Percentiles rank a stretch among this genome's conserved stretches.
These are phyloP conservation scores for Hirtodrosophila trivittata DNA, from an alignment of 2,888 invertebrate genomes.

Conservation along the genomic window DNA sequence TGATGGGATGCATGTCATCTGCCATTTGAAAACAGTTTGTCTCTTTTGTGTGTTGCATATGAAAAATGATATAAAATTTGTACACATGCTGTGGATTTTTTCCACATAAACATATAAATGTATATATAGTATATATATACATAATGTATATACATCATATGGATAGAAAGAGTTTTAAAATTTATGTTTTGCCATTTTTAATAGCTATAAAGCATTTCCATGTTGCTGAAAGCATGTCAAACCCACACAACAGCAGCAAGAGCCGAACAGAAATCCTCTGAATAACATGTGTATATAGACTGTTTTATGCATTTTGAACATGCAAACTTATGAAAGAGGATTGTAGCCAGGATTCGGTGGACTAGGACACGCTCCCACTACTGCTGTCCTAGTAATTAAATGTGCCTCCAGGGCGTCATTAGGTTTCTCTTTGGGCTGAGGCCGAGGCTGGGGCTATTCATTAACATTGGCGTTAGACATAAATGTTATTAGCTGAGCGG, in stretches of 20 bases:
- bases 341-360: conserved; percentile 13
- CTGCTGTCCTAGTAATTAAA: conserved; percentile 46
- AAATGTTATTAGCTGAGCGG: conserved; percentile 61
- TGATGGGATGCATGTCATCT: conserved; percentile 42
- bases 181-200: conserved; percentile 68
- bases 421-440: conserved; percentile 9
- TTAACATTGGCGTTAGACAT: conserved; percentile 22
- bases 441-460: not conserved
- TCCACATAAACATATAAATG: not conserved
- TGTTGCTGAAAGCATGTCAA: conserved; percentile 66
- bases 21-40: conserved; percentile 39
- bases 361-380: too few relatives aligned
- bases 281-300: conserved; percentile 35
- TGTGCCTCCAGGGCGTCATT: conserved; percentile 58
- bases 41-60: conserved; percentile 21
- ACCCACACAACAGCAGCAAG: conserved; percentile 12
- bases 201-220: conserved; percentile 75
- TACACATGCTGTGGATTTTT: conserved; percentile 22
- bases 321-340: conserved; percentile 53
- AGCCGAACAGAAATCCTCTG: not conserved
- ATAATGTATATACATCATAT: too few relatives aligned
- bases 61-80: conserved; percentile 31
- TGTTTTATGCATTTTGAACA: conserved; percentile 70
- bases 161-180: conserved; percentile 36
- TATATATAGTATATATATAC: not conserved